Percentiles rank a stretch among this genome's conserved stretches.
Evolutionary conservation across 2,888 invertebrate species (phyloP).

Genomic region (Meta bourneti): DNA sequence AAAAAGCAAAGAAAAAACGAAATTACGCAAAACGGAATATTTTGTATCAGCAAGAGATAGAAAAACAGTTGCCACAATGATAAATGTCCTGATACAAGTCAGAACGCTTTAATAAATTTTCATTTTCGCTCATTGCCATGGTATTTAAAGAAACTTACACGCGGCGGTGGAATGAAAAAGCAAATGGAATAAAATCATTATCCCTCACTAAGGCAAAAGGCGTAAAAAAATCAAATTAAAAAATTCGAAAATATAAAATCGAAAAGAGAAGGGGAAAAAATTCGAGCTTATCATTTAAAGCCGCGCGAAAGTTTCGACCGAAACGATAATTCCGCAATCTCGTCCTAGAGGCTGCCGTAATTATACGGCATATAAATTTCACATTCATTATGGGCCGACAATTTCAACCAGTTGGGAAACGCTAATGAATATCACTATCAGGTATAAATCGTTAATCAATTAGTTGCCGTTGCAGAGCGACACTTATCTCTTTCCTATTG

Average conservation of each 20-base stretch:
- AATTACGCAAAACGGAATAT: conserved; percentile 9
- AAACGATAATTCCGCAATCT: conserved; percentile 69
- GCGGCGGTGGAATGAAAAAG: conserved; percentile 32
- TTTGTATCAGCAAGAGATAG: background rate
- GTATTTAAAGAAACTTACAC: conserved; percentile 62
- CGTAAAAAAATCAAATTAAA: conserved; percentile 20
- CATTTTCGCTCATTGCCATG: conserved; percentile 42
- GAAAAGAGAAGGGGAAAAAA: background rate
- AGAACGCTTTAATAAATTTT: conserved; percentile 48
- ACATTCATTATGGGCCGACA: conserved; percentile 73
- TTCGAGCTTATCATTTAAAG: conserved; percentile 58
- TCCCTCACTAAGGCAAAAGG: background rate
- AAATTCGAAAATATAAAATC: background rate
- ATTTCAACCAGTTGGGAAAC: conserved; percentile 74
- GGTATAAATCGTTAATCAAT: conserved; percentile 76
- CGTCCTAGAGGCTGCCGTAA: conserved; percentile 43
- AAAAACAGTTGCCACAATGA: conserved; percentile 25
- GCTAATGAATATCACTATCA: conserved; percentile 76
- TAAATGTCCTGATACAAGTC: conserved; percentile 44
- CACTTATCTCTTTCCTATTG: conserved; percentile 76
- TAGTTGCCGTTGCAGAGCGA: conserved; percentile 69
- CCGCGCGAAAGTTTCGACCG: conserved; percentile 32
- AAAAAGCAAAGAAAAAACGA: background rate
- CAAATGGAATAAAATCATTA: conserved; percentile 70
- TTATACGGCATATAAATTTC: conserved; percentile 76